These are phyloP conservation scores for Parascotia fuliginaria DNA, from an alignment of 2,888 invertebrate genomes.

Conservation along the genomic window DNA sequence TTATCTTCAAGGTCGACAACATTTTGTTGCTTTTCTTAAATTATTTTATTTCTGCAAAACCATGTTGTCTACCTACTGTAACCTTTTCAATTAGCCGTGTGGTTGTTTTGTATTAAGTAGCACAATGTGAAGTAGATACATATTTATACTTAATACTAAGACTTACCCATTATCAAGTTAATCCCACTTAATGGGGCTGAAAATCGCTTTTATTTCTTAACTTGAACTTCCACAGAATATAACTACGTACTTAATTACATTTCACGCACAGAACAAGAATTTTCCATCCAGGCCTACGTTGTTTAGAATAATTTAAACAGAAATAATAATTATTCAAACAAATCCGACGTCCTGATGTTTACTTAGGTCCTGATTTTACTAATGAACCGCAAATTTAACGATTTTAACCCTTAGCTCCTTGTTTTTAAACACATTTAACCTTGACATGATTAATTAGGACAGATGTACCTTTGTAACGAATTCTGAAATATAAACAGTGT, in stretches of 20 bases:
- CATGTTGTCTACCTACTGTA: too few species aligned
- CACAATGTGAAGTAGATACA: too few species aligned
- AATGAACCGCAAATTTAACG: constrained; percentile 43
- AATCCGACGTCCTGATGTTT: constrained; percentile 64
- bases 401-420: constrained; percentile 47
- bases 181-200: not conserved
- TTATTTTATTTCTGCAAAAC: too few species aligned
- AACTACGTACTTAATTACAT: constrained; percentile 50
- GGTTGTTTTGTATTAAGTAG: too few species aligned
- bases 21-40: too few species aligned
- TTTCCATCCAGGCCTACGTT: constrained; percentile 57
- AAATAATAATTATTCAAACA: constrained; percentile 73
- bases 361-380: constrained; percentile 69
- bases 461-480: constrained; percentile 32
- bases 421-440: constrained; percentile 36
- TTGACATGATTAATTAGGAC: constrained; percentile 22
- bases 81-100: too few species aligned
- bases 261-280: constrained; percentile 52
- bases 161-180: too few species aligned
- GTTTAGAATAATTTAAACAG: constrained; percentile 66
- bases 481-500: constrained; percentile 18
- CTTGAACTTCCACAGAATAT: constrained; percentile 10
- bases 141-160: too few species aligned
- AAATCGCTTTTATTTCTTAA: constrained; percentile 1
- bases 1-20: too few species aligned